A percentile compares a stretch with the other conserved stretches of the same genome.
Conservation (phyloP, 2,113 vertebrate genomes). For the Gnathonemus longibarbis region DNA sequence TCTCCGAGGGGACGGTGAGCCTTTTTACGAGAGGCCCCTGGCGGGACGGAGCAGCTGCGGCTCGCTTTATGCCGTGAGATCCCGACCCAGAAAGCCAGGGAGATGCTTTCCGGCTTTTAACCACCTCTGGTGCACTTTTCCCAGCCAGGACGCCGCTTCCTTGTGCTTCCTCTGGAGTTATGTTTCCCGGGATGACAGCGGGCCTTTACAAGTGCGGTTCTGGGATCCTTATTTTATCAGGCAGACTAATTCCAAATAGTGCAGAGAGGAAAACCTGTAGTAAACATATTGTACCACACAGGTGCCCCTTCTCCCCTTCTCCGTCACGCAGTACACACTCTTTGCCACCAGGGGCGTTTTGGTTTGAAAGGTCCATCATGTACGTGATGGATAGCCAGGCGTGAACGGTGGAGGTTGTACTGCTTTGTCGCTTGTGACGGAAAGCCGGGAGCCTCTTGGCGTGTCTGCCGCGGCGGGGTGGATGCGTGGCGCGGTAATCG, state of each 20-base stretch:
- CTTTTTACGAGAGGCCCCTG: background rate
- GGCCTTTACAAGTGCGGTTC: background rate
- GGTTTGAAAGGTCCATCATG: background rate
- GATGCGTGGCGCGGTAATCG: background rate
- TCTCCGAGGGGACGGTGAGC: background rate
- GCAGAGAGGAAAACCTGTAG: background rate
- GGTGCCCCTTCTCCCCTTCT: background rate
- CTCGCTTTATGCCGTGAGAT: background rate
- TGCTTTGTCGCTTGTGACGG: background rate
- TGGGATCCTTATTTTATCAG: background rate
- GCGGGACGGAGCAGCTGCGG: background rate
- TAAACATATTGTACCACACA: background rate
- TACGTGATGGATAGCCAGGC: background rate
- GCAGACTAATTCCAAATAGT: background rate
- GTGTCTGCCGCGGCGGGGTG: background rate
- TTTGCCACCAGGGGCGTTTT: background rate
- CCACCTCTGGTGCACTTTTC: background rate
- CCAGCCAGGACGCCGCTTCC: background rate
- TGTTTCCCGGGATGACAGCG: background rate
- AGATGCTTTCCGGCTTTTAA: background rate
- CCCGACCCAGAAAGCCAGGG: constrained; percentile 19
- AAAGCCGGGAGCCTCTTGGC: background rate
- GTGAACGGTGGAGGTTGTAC: background rate
- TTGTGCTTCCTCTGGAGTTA: background rate
- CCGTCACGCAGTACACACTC: background rate